Base-by-base conservation (phyloP, 2,113 vertebrate species). In the Speoplatyrhinus poulsoni region DNA sequence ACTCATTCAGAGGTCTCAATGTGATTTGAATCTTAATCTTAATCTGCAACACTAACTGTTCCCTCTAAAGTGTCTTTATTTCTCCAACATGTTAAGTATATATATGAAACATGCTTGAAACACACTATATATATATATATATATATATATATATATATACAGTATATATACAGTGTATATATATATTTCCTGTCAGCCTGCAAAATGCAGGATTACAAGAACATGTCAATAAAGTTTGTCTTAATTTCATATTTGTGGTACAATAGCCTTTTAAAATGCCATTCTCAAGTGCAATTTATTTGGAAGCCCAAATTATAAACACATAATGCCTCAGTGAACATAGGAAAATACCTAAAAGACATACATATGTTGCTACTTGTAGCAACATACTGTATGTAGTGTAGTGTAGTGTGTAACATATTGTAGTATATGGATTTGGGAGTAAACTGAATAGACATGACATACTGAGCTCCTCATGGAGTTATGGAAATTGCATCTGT, bases 11-110 rank as follows among this genome's bases (percentile, higher is more conserved):
- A 76, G 61, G 67, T 72, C 65, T 49, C 60, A 78, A 73, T 89
- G 88, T 87, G 85, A 83, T 74, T 70, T 55, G 90, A 90, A 90
- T 92, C 69, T 76, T 75, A 72, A 91, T 92, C 71, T 78, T 79
- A 88, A 88, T 85, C 73, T 62, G 58, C 72, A 46, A 49, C 52
- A 46, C 69, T 61, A 60, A 1, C 46, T 80, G 67, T 71, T 75
- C 19, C 7, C 50, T 33, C 58, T 69, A 48, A 52, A 12, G 36
- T 66, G 61, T 6, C 32, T 16, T 52, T 15, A 62, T 32, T 16
- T 56, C 52, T 36, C 2, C n/a, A 19, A 49, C 52, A 36, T 49
- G 69, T 13, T 52, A 13, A 47, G 7, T 50, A 33, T 70, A 62
- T 10, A 47, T n/a, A 62, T 73, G 26, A 36, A 41, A 60, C 60